Percentiles rank a stretch among this genome's conserved stretches.
These are phyloP conservation scores for Nemotelus nigrinus DNA, from an alignment of 2,888 invertebrate genomes.

Conservation along the genomic window DNA sequence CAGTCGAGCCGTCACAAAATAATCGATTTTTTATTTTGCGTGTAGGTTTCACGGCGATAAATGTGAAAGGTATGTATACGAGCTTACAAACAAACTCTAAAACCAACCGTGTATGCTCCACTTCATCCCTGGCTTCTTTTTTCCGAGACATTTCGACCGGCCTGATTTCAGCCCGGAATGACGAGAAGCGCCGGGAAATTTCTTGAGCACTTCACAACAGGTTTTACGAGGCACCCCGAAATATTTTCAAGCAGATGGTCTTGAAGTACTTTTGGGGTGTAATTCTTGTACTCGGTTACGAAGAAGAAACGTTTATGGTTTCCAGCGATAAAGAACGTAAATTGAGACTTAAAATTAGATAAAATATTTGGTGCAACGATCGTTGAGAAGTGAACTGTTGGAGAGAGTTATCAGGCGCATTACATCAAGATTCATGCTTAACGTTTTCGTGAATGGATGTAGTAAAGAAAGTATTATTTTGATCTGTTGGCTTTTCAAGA, in stretches of 20 bases:
- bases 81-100: no score
- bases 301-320: slow-evolving; percentile 2
- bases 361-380: not conserved
- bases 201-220: slow-evolving; percentile 10
- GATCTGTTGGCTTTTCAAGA: no score
- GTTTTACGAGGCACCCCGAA: not conserved
- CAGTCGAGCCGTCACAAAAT: no score
- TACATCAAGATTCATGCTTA: no score
- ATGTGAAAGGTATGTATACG: not conserved
- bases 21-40: slow-evolving; percentile 14
- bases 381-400: no score
- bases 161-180: not conserved
- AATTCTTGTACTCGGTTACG: no score
- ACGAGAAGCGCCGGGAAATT: not conserved
- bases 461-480: no score
- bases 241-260: not conserved
- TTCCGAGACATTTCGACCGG: not conserved
- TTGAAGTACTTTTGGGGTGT: no score
- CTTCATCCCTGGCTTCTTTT: not conserved
- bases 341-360: slow-evolving; percentile 5
- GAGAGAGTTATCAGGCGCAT: no score
- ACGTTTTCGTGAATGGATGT: no score
- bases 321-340: not conserved
- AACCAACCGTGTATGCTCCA: no score
- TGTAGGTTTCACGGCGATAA: not conserved